phyloP scores from a whole-genome alignment of 2,888 invertebrate genomes.

The Teleogryllus oceanicus region DNA sequence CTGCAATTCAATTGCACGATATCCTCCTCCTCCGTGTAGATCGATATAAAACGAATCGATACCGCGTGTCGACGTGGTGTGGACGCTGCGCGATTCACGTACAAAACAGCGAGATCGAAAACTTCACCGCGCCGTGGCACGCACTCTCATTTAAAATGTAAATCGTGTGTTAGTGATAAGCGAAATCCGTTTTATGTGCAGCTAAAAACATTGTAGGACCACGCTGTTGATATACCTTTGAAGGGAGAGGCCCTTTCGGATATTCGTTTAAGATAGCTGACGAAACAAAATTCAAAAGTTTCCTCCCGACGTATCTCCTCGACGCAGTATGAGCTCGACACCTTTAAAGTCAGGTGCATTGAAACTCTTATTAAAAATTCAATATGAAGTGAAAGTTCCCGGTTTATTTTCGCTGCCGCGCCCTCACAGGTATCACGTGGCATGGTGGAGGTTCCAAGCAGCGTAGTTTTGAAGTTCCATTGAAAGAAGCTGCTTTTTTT shows the following conservation, averaged over 20 bases:
- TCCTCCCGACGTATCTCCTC: background rate
- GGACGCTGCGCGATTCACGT: too few species aligned
- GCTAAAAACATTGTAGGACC: constrained; percentile 5
- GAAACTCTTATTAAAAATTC: constrained; percentile 5
- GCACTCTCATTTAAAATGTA: background rate
- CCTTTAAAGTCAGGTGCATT: background rate
- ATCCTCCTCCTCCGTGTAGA: background rate
- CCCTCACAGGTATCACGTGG: too few species aligned
- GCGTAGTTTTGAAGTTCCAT: too few species aligned
- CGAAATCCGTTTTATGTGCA: background rate
- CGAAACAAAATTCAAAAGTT: background rate
- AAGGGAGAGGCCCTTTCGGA: background rate
- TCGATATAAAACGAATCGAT: background rate
- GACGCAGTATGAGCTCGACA: background rate
- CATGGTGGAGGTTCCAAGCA: too few species aligned
- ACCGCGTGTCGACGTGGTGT: background rate
- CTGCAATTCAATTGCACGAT: too few species aligned
- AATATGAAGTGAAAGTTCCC: background rate
- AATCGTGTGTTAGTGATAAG: background rate
- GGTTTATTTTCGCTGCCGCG: too few species aligned
- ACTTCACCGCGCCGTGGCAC: background rate
- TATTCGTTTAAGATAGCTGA: background rate
- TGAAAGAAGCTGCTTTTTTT: too few species aligned
- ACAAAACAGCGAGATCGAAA: too few species aligned
- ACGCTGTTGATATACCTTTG: background rate